Conservation (phyloP, 1,140 invertebrate species). For the Drosophila kepulauana region DNA sequence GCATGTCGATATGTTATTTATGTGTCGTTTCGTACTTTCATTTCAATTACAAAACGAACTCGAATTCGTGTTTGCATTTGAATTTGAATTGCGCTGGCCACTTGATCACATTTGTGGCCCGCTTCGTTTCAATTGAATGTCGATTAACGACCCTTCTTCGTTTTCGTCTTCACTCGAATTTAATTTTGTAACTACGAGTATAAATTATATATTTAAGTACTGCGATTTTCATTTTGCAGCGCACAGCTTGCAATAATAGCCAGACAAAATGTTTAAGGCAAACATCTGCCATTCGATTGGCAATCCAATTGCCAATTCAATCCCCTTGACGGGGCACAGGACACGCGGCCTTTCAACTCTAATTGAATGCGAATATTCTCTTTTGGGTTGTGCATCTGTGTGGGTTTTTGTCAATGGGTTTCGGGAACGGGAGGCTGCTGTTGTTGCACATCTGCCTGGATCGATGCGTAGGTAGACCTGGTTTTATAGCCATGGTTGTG, state of each 20-base stretch:
- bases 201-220: constrained; percentile 13
- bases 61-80: neutral
- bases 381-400: constrained; percentile 26
- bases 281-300: constrained; percentile 28
- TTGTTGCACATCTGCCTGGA: constrained; percentile 13
- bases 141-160: constrained; percentile 2
- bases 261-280: constrained; percentile 13
- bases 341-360: constrained; percentile 43
- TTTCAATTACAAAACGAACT: constrained; percentile 11
- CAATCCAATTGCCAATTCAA: constrained; percentile 15
- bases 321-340: constrained; percentile 24
- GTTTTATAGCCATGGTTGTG: constrained; percentile 41
- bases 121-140: constrained; percentile 22
- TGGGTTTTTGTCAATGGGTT: constrained; percentile 51
- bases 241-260: constrained; percentile 39
- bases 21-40: constrained; percentile 20
- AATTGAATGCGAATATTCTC: constrained; percentile 45
- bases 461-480: constrained; percentile 60
- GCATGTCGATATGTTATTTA: constrained; percentile 21
- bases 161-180: too few species aligned
- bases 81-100: constrained; percentile 13
- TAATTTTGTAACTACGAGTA: neutral
- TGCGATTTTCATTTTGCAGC: constrained; percentile 42
- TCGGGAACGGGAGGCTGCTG: constrained; percentile 42
- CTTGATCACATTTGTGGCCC: constrained; percentile 31